Percentiles rank a stretch among this genome's conserved stretches.
Conservation (phyloP, 1,140 invertebrate species). For the Cydia strobilella region DNA sequence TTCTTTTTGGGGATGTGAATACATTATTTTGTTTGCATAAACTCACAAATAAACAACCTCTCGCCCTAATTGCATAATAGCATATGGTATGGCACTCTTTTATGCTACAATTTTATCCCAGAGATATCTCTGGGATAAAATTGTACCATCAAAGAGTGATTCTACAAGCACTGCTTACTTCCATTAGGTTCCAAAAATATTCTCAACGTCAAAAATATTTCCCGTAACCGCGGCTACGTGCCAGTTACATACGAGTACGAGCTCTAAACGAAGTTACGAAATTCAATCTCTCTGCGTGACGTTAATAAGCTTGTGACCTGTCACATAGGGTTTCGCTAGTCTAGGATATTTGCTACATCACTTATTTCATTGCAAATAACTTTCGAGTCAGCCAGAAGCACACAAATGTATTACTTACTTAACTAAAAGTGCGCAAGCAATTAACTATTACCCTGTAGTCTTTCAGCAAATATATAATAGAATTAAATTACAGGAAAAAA, state of each 20-base stretch:
- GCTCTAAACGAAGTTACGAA: background rate
- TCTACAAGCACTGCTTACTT: too few species aligned
- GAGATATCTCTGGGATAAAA: too few species aligned
- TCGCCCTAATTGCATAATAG: too few species aligned
- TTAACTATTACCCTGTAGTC: too few species aligned
- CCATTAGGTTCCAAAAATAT: background rate
- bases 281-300: constrained; percentile 4
- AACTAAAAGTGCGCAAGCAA: background rate
- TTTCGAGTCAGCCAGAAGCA: background rate
- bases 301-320: background rate
- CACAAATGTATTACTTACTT: background rate
- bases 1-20: too few species aligned
- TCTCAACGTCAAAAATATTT: background rate
- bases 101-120: too few species aligned
- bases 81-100: too few species aligned
- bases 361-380: background rate
- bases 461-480: too few species aligned
- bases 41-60: too few species aligned
- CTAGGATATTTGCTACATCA: background rate
- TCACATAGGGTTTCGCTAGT: background rate
- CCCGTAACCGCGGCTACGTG: background rate
- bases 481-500: too few species aligned
- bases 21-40: too few species aligned
- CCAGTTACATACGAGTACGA: background rate
- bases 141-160: too few species aligned